These are phyloP conservation scores for Bilobella aurantiaca DNA, from an alignment of 1,140 invertebrate species.

Conservation along the genomic window DNA sequence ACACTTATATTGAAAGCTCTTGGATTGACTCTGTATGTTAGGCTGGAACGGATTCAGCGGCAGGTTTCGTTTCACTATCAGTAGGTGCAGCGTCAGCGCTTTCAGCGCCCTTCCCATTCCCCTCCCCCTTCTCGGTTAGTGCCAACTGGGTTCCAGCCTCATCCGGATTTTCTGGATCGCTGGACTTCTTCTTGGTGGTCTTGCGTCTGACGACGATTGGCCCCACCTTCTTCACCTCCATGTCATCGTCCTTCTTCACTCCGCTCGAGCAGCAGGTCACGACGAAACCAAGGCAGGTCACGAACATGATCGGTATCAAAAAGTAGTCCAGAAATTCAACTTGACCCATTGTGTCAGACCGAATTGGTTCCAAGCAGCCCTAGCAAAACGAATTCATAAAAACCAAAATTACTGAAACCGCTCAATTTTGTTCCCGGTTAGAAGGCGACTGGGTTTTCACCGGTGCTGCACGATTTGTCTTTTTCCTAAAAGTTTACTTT, in stretches of 20 bases:
- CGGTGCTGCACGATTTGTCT: too few species aligned
- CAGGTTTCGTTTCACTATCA: not conserved
- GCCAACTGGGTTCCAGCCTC: not conserved
- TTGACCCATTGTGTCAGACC: not conserved
- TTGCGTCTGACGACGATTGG: not conserved
- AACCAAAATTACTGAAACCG: not conserved
- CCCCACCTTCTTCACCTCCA: slow-evolving; percentile 3
- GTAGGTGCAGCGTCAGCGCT: not conserved
- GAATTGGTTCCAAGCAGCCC: not conserved
- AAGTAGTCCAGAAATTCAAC: slow-evolving; percentile 5
- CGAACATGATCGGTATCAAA: not conserved
- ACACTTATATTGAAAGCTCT: not conserved
- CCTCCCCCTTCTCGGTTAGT: not conserved
- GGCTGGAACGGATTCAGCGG: not conserved
- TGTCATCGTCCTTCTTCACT: not conserved
- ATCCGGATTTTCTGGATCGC: not conserved
- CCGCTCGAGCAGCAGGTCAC: not conserved
- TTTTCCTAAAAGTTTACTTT: too few species aligned
- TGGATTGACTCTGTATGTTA: too few species aligned
- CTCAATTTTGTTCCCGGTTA: too few species aligned
- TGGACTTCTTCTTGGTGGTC: not conserved
- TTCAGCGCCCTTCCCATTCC: not conserved
- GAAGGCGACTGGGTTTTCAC: too few species aligned
- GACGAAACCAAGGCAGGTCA: not conserved
- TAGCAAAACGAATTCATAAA: slow-evolving; percentile 1